Conservation (phyloP, 2,888 invertebrate genomes). For the Tortricodes alternella region DNA sequence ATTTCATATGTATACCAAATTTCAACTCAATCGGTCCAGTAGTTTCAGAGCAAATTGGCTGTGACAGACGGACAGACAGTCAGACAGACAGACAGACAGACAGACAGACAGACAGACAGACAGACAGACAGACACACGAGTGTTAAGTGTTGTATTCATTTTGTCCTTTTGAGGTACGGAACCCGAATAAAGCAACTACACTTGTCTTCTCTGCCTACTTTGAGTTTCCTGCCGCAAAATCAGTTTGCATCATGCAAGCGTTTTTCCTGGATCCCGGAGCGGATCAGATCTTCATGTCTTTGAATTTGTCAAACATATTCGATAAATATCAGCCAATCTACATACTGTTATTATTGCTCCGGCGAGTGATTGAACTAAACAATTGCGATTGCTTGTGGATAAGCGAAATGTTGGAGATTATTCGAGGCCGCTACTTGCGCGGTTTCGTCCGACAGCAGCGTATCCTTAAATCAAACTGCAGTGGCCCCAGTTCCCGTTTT, state of each 20-base stretch:
- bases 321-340: slow-evolving; percentile 48
- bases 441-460: slow-evolving; percentile 48
- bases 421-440: slow-evolving; percentile 52
- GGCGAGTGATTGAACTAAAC: slow-evolving; percentile 58
- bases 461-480: slow-evolving; percentile 76
- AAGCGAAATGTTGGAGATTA: slow-evolving; percentile 54
- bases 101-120: too few species aligned
- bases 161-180: too few species aligned
- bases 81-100: too few species aligned
- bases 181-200: background rate
- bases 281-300: slow-evolving; percentile 10
- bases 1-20: too few species aligned
- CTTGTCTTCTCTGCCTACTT: background rate
- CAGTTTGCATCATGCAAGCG: slow-evolving; percentile 4
- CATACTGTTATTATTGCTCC: slow-evolving; percentile 40
- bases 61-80: too few species aligned
- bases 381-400: slow-evolving; percentile 65
- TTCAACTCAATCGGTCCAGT: too few species aligned
- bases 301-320: slow-evolving; percentile 40
- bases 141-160: too few species aligned
- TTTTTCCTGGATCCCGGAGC: background rate
- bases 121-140: too few species aligned
- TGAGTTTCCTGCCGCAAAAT: slow-evolving; percentile 5
- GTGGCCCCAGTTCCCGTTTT: slow-evolving; percentile 67
- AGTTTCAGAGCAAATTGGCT: too few species aligned